Evolutionary conservation across 2,797 vertebrate genomes (phyloP).

Genomic region (Chromis chromis): DNA sequence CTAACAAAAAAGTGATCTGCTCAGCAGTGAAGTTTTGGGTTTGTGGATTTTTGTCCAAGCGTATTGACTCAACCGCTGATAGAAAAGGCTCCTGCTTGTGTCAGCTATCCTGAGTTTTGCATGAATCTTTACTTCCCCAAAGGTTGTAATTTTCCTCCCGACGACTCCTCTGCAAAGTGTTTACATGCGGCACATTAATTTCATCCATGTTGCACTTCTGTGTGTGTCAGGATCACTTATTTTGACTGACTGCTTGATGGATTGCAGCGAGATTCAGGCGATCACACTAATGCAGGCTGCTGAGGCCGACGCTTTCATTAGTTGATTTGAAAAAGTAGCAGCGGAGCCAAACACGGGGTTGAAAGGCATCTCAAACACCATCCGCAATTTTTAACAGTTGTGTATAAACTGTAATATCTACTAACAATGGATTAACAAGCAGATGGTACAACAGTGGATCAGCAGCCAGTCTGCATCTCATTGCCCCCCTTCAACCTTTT

Average conservation of each 20-base stretch:
- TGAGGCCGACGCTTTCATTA: slow-evolving; percentile 2
- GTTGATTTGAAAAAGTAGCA: slow-evolving; percentile 19
- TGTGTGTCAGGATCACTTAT: slow-evolving; percentile 14
- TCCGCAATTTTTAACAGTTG: slow-evolving; percentile 26
- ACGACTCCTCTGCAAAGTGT: background rate
- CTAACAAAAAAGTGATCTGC: slow-evolving; percentile 12
- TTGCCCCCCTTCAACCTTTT: background rate
- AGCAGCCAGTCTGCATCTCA: slow-evolving; percentile 38
- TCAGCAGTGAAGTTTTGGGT: slow-evolving; percentile 1
- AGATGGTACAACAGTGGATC: slow-evolving; percentile 59
- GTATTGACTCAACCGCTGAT: slow-evolving; percentile 17
- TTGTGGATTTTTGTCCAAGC: slow-evolving; percentile 8
- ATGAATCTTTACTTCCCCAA: background rate
- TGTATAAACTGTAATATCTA: slow-evolving; percentile 55
- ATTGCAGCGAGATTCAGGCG: background rate
- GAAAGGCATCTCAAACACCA: background rate
- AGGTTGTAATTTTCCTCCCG: background rate
- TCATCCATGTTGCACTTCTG: background rate
- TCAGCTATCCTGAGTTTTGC: background rate
- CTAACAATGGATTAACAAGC: slow-evolving; percentile 61
- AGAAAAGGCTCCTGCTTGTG: background rate
- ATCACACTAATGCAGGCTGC: background rate
- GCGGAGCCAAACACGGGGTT: background rate
- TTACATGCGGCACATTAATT: background rate
- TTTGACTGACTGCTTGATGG: slow-evolving; percentile 11